phyloP scores from a whole-genome alignment of 1,140 invertebrate genomes.

The Chionoecetes opilio region DNA sequence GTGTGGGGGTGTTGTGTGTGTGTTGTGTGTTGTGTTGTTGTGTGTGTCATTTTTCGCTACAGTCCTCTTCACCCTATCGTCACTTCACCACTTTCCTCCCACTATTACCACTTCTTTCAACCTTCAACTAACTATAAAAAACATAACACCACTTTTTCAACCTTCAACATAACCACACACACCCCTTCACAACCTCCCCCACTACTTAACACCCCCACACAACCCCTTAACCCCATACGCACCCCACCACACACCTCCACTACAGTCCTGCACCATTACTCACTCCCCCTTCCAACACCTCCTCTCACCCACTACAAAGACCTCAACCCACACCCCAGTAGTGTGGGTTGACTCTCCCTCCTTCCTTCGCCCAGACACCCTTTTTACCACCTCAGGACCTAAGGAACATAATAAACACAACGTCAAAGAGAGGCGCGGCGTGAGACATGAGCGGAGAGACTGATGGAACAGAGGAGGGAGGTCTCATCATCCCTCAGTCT shows the following conservation, averaged over 20 bases:
- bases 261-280: not conserved
- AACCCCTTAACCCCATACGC: no score
- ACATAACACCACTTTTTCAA: not conserved
- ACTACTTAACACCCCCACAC: no score
- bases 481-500: no score
- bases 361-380: not conserved
- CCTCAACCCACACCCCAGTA: no score
- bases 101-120: no score
- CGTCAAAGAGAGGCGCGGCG: not conserved
- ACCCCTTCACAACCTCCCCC: not conserved
- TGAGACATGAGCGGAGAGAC: not conserved
- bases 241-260: not conserved
- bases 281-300: not conserved
- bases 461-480: no score
- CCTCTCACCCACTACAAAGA: not conserved
- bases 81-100: not conserved
- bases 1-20: no score
- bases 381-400: not conserved
- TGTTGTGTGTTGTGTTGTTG: no score
- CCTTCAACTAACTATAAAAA: not conserved
- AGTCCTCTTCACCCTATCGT: not conserved
- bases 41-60: no score
- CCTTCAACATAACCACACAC: not conserved
- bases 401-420: constrained; percentile 5
- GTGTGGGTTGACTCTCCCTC: no score